Evolutionary conservation across 2,888 invertebrate genomes (phyloP), one percentile per base, ranked within the genome.

Genomic region (Cartodere bifasciata): DNA sequence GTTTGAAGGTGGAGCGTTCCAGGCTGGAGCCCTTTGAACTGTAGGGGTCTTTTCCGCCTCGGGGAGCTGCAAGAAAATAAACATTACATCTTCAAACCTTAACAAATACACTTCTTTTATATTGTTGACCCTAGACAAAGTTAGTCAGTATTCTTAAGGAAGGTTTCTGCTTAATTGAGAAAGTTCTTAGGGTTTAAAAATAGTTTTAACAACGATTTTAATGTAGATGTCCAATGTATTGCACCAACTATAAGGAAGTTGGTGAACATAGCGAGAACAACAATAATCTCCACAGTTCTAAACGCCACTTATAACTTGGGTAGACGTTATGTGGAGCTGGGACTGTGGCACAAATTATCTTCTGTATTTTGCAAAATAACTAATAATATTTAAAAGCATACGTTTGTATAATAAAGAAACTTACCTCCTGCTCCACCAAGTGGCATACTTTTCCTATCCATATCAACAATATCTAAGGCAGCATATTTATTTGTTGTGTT

Each of bases 401-500:
- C n/a, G n/a, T n/a, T n/a, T n/a, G n/a, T n/a, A n/a, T n/a, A n/a
- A n/a, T n/a, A n/a, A n/a, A n/a, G n/a, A n/a, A n/a, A n/a, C n/a
- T n/a, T n/a, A n/a, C n/a, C n/a, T n/a, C n/a, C n/a, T n/a, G n/a
- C n/a, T n/a, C n/a, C n/a, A n/a, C n/a, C n/a, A n/a, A n/a, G n/a
- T n/a, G n/a, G n/a, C n/a, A n/a, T n/a, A n/a, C n/a, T 34, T 13
- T 31, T 35, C 16, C 49, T 55, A 23, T 57, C 57, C 16, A 42
- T 36, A 17, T 64, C 62, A 23, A 59, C 51, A 40, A 54, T 58
- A 32, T 65, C 67, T 35, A 69, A 52, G 11, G 56, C 50, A 12
- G 65, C 58, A 41, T 57, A 70, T 52, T 63, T 66, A 41, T 69
- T 68, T 14, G 55, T 48, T 24, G 57, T 58, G 28, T 52, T 53